Evolutionary conservation across 2,888 invertebrate genomes (phyloP).

Genomic region (Cheilosia variabilis): DNA sequence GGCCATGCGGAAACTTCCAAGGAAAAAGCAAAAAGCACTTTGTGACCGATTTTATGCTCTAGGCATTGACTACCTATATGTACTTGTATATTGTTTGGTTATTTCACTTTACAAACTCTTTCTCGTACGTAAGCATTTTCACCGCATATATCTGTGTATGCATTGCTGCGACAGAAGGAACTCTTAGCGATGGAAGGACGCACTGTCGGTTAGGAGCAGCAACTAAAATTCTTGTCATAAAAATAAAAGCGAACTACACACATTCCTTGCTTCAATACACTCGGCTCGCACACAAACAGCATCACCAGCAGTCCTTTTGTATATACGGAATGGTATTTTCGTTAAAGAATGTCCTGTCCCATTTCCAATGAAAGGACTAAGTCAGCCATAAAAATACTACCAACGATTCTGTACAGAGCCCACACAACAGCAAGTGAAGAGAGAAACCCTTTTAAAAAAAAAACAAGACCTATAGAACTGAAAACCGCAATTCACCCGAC

Average conservation of each 20-base stretch:
- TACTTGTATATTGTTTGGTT: not conserved
- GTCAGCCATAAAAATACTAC: constrained; percentile 68
- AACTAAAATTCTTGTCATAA: constrained; percentile 64
- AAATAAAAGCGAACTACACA: constrained; percentile 51
- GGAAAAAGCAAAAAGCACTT: constrained; percentile 64
- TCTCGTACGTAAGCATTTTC: constrained; percentile 27
- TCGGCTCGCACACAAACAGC: constrained; percentile 44
- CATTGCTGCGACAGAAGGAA: not conserved
- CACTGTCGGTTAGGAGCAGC: constrained; percentile 19
- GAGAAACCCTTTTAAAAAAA: constrained; percentile 9
- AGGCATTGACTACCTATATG: constrained; percentile 35
- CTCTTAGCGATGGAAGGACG: not conserved
- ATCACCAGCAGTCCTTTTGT: constrained; percentile 43
- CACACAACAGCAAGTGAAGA: constrained; percentile 2
- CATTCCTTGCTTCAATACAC: constrained; percentile 48
- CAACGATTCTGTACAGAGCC: constrained; percentile 11
- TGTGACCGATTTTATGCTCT: constrained; percentile 35
- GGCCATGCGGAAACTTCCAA: constrained; percentile 38
- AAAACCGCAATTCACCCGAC: constrained; percentile 13
- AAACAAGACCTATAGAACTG: not conserved
- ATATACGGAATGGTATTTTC: constrained; percentile 65
- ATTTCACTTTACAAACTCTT: constrained; percentile 6
- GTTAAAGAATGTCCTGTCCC: constrained; percentile 70
- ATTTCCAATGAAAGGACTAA: constrained; percentile 71
- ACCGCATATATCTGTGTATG: constrained; percentile 34